Conservation (phyloP, 2,888 invertebrate genomes). For the Dasypogon diadema region DNA sequence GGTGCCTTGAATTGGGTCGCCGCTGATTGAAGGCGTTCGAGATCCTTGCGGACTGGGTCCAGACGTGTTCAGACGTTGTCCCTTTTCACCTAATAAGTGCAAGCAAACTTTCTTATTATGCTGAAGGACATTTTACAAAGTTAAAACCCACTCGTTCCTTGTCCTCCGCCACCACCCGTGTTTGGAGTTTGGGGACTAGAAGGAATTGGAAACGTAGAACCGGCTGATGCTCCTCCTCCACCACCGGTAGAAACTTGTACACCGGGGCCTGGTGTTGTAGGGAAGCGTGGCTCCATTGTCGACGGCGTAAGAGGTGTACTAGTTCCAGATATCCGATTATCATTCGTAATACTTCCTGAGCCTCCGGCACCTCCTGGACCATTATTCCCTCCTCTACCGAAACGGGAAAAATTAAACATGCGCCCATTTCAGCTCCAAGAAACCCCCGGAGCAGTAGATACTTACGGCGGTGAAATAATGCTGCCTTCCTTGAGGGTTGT, state of each 20-base stretch:
- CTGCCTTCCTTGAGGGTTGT: conserved; percentile 77
- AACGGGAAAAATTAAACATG: too few species aligned
- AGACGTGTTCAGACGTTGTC: conserved; percentile 70
- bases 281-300: conserved; percentile 59
- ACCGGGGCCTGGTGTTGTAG: conserved; percentile 68
- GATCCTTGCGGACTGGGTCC: conserved; percentile 65
- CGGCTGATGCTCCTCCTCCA: conserved; percentile 51
- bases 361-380: conserved; percentile 58
- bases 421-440: too few species aligned
- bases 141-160: conserved; percentile 8
- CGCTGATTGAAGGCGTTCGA: conserved; percentile 62
- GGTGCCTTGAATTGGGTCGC: conserved; percentile 64
- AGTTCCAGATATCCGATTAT: conserved; percentile 68
- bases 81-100: conserved; percentile 62
- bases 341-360: conserved; percentile 34
- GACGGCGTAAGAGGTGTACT: conserved; percentile 66
- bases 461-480: conserved; percentile 75
- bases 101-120: too few species aligned
- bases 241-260: conserved; percentile 30
- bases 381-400: conserved; percentile 58
- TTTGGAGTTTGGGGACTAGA: conserved; percentile 68
- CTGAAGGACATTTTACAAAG: not conserved
- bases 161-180: not conserved
- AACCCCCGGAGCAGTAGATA: too few species aligned
- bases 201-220: conserved; percentile 68